Evolutionary conservation across 2,888 invertebrate genomes (phyloP).

Genomic region (Drosophila neotestacea): DNA sequence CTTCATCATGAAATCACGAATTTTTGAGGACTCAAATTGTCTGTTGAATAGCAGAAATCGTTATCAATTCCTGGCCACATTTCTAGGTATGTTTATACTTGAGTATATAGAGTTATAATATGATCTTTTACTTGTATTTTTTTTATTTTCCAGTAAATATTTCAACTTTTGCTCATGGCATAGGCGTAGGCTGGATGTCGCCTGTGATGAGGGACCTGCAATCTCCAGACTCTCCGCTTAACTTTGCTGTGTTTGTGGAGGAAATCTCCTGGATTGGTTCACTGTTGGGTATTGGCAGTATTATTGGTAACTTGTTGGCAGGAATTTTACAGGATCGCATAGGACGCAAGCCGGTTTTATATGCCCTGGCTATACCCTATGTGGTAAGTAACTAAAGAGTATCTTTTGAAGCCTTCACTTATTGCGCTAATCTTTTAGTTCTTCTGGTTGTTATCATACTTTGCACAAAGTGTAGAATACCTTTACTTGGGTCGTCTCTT

Average conservation of each 20-base stretch:
- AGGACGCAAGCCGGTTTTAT: constrained; percentile 71
- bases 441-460: constrained; percentile 80
- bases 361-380: constrained; percentile 65
- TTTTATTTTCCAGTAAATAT: constrained; percentile 64
- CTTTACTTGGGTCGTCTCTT: constrained; percentile 80
- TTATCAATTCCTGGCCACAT: constrained; percentile 58
- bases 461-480: constrained; percentile 74
- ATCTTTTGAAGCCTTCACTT: neutral
- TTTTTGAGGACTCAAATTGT: constrained; percentile 46
- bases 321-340: constrained; percentile 67
- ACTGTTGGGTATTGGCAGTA: constrained; percentile 69
- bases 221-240: constrained; percentile 57
- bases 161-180: constrained; percentile 76
- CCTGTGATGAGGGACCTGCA: constrained; percentile 73
- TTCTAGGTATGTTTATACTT: constrained; percentile 49
- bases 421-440: constrained; percentile 51
- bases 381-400: constrained; percentile 47
- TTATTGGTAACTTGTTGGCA: constrained; percentile 72
- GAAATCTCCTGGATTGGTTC: constrained; percentile 80
- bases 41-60: constrained; percentile 59
- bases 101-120: neutral
- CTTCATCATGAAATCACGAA: constrained; percentile 49
- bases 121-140: neutral
- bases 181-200: constrained; percentile 79
- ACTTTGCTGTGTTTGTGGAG: constrained; percentile 52